Conservation (phyloP, 2,888 invertebrate species). For the Amiota mariae region DNA sequence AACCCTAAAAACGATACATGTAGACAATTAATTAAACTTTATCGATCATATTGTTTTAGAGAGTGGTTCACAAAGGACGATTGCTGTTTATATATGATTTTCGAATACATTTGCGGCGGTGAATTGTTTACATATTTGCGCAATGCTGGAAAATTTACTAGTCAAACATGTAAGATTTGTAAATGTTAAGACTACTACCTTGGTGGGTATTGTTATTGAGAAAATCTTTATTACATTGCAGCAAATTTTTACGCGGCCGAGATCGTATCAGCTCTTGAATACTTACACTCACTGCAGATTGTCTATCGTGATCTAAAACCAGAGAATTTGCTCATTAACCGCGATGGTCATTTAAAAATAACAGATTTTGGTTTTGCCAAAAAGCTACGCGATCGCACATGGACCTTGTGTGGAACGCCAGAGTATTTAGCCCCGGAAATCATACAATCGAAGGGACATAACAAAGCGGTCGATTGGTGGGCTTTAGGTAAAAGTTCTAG, state of each 20-base stretch:
- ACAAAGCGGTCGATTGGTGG: constrained; percentile 99
- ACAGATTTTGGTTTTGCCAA: constrained; percentile 99
- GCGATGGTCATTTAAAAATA: constrained; percentile 95
- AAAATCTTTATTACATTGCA: constrained; percentile 60
- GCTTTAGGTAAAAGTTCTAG: constrained; percentile 82
- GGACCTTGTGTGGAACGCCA: constrained; percentile 97
- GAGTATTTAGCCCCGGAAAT: constrained; percentile 98
- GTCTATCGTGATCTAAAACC: constrained; percentile 94
- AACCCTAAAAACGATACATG: no score
- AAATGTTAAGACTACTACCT: neutral
- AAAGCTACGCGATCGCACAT: constrained; percentile 93
- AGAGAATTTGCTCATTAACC: constrained; percentile 93
- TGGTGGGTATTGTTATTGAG: neutral
- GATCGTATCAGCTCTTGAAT: constrained; percentile 94
- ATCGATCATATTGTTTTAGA: constrained; percentile 75
- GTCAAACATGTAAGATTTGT: constrained; percentile 80
- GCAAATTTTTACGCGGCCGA: constrained; percentile 95
- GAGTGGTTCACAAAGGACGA: constrained; percentile 94
- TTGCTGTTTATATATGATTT: constrained; percentile 94
- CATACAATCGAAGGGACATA: constrained; percentile 98
- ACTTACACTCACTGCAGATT: constrained; percentile 90
- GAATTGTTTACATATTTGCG: constrained; percentile 97
- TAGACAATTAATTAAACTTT: neutral
- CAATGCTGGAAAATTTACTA: constrained; percentile 91
- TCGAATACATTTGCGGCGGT: constrained; percentile 97